Evolutionary conservation across 2,113 vertebrate genomes (phyloP).

Genomic region (Leucopternis melanops): DNA sequence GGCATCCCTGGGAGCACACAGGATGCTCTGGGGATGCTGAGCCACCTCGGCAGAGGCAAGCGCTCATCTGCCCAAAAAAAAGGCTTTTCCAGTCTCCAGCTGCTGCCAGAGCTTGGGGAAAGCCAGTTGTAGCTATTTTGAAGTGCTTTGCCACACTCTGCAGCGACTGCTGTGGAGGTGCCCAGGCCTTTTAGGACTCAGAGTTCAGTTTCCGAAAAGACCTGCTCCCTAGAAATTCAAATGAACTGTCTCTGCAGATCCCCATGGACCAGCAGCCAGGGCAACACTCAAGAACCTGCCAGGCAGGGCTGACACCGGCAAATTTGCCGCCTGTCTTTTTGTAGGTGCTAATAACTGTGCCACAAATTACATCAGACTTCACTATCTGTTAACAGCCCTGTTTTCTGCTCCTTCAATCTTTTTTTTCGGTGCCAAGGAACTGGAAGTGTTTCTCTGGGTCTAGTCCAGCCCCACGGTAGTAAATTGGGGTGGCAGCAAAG

Average conservation of each 20-base stretch:
- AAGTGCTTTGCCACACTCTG: not conserved
- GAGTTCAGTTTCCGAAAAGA: not conserved
- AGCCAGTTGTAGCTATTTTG: not conserved
- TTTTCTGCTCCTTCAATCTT: not conserved
- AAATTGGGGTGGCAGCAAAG: rapidly evolving
- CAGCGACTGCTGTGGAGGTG: not conserved
- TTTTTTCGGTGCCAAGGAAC: not conserved
- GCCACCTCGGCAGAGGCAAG: not conserved
- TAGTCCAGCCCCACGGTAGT: not conserved
- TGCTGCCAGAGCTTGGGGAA: not conserved
- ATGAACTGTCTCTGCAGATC: not conserved
- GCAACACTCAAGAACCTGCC: not conserved
- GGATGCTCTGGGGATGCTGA: not conserved
- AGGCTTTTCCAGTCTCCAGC: not conserved
- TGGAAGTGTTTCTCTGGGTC: not conserved
- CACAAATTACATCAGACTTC: not conserved
- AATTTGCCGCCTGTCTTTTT: not conserved
- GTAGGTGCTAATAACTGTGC: not conserved
- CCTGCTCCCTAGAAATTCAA: not conserved
- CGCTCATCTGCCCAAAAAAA: rapidly evolving
- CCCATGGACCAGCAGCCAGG: not conserved
- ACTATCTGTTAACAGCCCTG: not conserved
- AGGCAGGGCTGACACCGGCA: not conserved
- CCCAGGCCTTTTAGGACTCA: not conserved
- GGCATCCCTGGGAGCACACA: not conserved